These are phyloP conservation scores for Spongilla lacustris DNA, from an alignment of 37 sponge, comb jelly and placozoan species.

Conservation along the genomic window DNA sequence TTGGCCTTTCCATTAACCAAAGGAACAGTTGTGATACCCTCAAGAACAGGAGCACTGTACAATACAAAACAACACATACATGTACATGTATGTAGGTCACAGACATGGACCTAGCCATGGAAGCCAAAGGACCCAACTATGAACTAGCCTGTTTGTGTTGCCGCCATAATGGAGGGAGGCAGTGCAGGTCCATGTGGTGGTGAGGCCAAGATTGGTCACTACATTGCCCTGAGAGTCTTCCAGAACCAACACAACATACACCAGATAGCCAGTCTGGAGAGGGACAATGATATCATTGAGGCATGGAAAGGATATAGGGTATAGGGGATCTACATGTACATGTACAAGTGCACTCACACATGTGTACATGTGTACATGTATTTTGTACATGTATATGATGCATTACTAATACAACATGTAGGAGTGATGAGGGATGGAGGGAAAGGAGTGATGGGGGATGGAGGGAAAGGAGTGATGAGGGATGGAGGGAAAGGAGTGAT, in stretches of 20 bases:
- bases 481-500: no score
- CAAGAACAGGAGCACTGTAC: background rate
- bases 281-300: background rate
- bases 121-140: background rate
- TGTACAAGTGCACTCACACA: background rate
- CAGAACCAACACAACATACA: conserved; percentile 60
- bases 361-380: background rate
- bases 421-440: no score
- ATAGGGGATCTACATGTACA: background rate
- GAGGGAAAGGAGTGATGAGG: no score
- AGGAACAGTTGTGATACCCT: conserved; percentile 49
- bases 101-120: background rate
- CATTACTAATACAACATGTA: no score
- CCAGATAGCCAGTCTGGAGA: conserved; percentile 71
- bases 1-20: conserved; percentile 75
- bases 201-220: conserved; percentile 72
- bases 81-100: no score
- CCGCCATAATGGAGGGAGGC: conserved; percentile 34
- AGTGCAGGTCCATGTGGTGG: conserved; percentile 71
- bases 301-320: background rate
- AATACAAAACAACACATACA: background rate
- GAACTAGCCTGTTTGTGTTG: background rate
- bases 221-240: conserved; percentile 46
- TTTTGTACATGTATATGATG: background rate
- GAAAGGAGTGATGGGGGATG: no score